phyloP scores from a whole-genome alignment of 2,888 invertebrate species.

The Chironomus riparius region DNA sequence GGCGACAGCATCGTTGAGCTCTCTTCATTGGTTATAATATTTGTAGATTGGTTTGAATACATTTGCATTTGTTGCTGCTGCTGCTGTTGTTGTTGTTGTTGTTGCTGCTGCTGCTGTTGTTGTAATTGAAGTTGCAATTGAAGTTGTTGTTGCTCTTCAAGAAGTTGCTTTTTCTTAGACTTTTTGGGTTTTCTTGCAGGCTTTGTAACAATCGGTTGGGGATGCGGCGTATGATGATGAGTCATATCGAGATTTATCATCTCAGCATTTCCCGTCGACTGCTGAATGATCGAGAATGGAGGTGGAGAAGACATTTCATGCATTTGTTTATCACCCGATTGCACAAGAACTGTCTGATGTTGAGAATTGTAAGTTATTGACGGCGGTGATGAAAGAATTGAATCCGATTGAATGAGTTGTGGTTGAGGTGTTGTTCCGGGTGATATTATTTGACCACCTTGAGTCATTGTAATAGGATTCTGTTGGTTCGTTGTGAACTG shows the following conservation, averaged over 20 bases:
- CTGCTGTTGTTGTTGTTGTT: conserved; percentile 10
- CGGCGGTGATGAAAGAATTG: conserved; percentile 20
- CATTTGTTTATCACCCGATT: conserved; percentile 14
- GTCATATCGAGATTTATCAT: conserved; percentile 18
- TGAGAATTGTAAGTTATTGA: conserved; percentile 19
- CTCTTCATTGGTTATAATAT: neutral
- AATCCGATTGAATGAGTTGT: conserved; percentile 15
- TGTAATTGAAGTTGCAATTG: conserved; percentile 23
- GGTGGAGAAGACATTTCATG: conserved; percentile 16
- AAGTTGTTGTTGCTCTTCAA: conserved; percentile 9
- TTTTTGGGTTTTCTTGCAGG: conserved; percentile 20
- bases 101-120: conserved; percentile 28
- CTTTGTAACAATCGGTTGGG: neutral
- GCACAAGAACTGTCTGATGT: conserved; percentile 8
- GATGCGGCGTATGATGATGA: neutral
- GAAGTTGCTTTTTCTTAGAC: conserved; percentile 13
- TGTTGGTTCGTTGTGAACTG: conserved; percentile 1
- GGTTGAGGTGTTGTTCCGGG: conserved; percentile 16
- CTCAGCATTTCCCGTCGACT: neutral
- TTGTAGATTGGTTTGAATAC: neutral
- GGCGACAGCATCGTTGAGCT: neutral
- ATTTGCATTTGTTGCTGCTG: conserved; percentile 21
- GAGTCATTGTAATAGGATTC: neutral
- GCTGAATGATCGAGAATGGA: conserved; percentile 20
- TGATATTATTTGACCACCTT: neutral